These are phyloP conservation scores for Orthosia cruda DNA, from an alignment of 2,888 invertebrate species.

Conservation along the genomic window DNA sequence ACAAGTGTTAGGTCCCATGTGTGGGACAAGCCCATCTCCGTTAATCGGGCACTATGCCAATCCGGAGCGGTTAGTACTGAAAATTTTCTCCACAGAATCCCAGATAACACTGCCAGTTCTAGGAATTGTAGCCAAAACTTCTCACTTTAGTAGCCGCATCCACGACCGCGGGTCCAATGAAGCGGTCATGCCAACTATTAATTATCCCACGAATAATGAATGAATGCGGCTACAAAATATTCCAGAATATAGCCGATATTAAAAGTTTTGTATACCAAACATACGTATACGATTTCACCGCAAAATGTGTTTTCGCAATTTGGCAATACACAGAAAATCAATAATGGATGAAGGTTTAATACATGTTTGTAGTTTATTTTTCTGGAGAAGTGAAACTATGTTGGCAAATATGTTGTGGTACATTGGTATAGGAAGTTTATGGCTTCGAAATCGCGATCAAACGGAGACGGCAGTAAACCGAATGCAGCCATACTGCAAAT, in stretches of 20 bases:
- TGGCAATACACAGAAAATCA: slow-evolving; percentile 53
- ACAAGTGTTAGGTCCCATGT: slow-evolving; percentile 22
- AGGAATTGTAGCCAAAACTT: slow-evolving; percentile 42
- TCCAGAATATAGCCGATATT: slow-evolving; percentile 32
- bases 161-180: slow-evolving; percentile 20
- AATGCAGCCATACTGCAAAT: slow-evolving; percentile 66
- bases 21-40: background rate
- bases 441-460: slow-evolving; percentile 75
- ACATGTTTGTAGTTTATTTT: slow-evolving; percentile 72
- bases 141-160: slow-evolving; percentile 8
- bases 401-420: slow-evolving; percentile 79
- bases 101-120: slow-evolving; percentile 5
- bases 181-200: slow-evolving; percentile 37
- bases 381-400: slow-evolving; percentile 73
- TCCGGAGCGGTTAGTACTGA: slow-evolving; percentile 4
- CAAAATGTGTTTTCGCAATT: slow-evolving; percentile 19
- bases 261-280: slow-evolving; percentile 42
- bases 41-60: slow-evolving; percentile 33
- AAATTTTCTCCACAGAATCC: slow-evolving; percentile 28
- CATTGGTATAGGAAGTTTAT: slow-evolving; percentile 74
- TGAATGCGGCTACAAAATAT: slow-evolving; percentile 14
- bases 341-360: slow-evolving; percentile 66
- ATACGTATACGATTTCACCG: slow-evolving; percentile 12
- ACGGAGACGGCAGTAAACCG: slow-evolving; percentile 71
- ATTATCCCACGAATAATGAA: slow-evolving; percentile 34